phyloP scores from a whole-genome alignment of 2,797 vertebrate species.

The Sparidentex hasta region DNA sequence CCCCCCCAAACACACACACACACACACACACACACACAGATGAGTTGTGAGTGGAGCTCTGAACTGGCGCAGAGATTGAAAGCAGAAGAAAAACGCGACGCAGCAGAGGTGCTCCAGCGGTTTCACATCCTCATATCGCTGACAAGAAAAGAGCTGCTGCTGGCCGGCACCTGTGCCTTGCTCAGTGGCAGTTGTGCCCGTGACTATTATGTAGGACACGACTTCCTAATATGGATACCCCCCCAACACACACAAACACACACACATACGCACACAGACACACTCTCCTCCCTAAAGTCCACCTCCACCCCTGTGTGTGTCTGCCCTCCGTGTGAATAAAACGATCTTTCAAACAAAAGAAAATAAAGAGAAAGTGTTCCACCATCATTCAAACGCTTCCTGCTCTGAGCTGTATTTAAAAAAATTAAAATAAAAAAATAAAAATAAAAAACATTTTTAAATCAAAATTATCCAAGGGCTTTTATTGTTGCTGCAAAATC shows the following conservation, averaged over 20 bases:
- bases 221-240: slow-evolving; percentile 83
- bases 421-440: too few relatives aligned
- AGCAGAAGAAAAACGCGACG: slow-evolving; percentile 53
- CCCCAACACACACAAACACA: too few relatives aligned
- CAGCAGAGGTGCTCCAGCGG: slow-evolving; percentile 53
- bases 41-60: slow-evolving; percentile 43
- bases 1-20: slow-evolving; percentile 42
- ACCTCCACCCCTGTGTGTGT: slow-evolving; percentile 62
- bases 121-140: slow-evolving; percentile 66
- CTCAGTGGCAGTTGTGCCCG: slow-evolving; percentile 70
- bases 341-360: slow-evolving; percentile 31
- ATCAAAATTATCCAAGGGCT: not conserved
- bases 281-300: slow-evolving; percentile 44
- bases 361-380: not conserved
- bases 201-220: slow-evolving; percentile 81
- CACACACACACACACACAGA: slow-evolving; percentile 59
- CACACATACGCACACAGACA: too few relatives aligned
- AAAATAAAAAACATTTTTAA: too few relatives aligned
- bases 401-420: not conserved
- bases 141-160: not conserved
- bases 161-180: slow-evolving; percentile 75
- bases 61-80: slow-evolving; percentile 49
- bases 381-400: slow-evolving; percentile 5
- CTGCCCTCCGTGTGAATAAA: slow-evolving; percentile 62
- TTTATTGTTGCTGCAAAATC: slow-evolving; percentile 9